These are phyloP conservation scores for Meloidogyne exigua DNA, from an alignment of 1,140 invertebrate genomes.

Conservation along the genomic window DNA sequence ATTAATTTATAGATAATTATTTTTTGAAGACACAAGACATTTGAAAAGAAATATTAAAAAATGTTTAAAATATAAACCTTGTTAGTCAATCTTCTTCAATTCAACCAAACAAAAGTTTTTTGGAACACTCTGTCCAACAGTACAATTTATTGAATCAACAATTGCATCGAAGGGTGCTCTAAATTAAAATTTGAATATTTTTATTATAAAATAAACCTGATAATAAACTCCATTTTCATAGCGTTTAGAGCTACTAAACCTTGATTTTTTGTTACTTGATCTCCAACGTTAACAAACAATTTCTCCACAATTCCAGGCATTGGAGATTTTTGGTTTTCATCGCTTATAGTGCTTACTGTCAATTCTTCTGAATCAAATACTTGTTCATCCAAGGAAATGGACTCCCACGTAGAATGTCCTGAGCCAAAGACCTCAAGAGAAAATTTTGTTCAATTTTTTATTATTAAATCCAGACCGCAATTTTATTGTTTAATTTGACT, in stretches of 20 bases:
- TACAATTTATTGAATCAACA: slow-evolving; percentile 44
- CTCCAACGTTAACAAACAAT: slow-evolving; percentile 77
- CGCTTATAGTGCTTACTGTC: slow-evolving; percentile 67
- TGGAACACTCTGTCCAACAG: slow-evolving; percentile 49
- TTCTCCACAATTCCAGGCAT: slow-evolving; percentile 94
- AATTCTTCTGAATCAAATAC: slow-evolving; percentile 39
- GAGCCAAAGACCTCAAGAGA: slow-evolving; percentile 39
- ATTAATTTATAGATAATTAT: too few species aligned
- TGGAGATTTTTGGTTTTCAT: slow-evolving; percentile 71
- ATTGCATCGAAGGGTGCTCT: slow-evolving; percentile 53
- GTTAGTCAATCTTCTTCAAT: background rate
- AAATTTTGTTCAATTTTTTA: slow-evolving; percentile 21
- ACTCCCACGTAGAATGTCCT: slow-evolving; percentile 31
- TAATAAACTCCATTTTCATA: slow-evolving; percentile 93
- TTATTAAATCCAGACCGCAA: slow-evolving; percentile 16
- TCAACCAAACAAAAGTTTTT: slow-evolving; percentile 51
- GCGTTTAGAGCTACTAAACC: slow-evolving; percentile 86
- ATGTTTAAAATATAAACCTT: background rate
- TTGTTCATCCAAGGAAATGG: slow-evolving; percentile 13
- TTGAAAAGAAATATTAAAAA: too few species aligned
- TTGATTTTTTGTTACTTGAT: slow-evolving; percentile 78
- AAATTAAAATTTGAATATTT: background rate
- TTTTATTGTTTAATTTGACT: slow-evolving; percentile 15
- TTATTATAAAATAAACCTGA: slow-evolving; percentile 37
- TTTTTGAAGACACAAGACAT: too few species aligned